Percentiles rank a stretch among this genome's conserved stretches.
These are phyloP conservation scores for Gouania willdenowi DNA, from an alignment of 2,797 vertebrate species.

Conservation along the genomic window DNA sequence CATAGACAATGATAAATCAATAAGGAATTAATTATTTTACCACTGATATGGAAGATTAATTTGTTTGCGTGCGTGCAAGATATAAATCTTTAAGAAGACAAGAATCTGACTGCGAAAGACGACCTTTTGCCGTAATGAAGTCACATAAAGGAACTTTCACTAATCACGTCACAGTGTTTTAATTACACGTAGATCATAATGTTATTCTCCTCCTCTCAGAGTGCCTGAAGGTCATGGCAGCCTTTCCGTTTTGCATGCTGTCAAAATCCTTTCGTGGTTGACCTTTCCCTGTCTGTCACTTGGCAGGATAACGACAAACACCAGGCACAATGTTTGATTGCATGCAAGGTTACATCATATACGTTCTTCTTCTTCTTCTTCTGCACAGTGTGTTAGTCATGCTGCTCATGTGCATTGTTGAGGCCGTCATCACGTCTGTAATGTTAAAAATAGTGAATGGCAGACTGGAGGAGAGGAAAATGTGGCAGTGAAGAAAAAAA, in stretches of 20 bases:
- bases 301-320: conserved; percentile 35
- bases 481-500: conserved; percentile 4
- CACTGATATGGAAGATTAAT: too few relatives aligned
- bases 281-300: conserved; percentile 61
- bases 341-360: conserved; percentile 33
- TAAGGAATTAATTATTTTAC: too few relatives aligned
- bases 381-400: conserved; percentile 9
- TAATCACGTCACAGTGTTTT: conserved; percentile 47
- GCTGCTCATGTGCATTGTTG: conserved; percentile 1
- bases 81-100: too few relatives aligned
- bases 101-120: too few relatives aligned
- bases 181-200: conserved; percentile 48
- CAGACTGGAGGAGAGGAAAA: conserved; percentile 1
- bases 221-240: conserved; percentile 65
- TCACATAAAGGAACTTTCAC: conserved; percentile 37
- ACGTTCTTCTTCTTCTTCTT: conserved; percentile 7
- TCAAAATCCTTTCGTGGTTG: conserved; percentile 48
- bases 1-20: too few relatives aligned
- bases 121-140: conserved; percentile 30
- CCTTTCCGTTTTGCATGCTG: conserved; percentile 49
- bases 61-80: too few relatives aligned
- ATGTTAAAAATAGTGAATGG: not conserved
- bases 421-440: conserved; percentile 15
- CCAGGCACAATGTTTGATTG: conserved; percentile 12
- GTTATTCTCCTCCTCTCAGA: conserved; percentile 26